These are phyloP conservation scores for Athripsodes cinereus DNA, from an alignment of 2,888 invertebrate genomes.

Conservation along the genomic window DNA sequence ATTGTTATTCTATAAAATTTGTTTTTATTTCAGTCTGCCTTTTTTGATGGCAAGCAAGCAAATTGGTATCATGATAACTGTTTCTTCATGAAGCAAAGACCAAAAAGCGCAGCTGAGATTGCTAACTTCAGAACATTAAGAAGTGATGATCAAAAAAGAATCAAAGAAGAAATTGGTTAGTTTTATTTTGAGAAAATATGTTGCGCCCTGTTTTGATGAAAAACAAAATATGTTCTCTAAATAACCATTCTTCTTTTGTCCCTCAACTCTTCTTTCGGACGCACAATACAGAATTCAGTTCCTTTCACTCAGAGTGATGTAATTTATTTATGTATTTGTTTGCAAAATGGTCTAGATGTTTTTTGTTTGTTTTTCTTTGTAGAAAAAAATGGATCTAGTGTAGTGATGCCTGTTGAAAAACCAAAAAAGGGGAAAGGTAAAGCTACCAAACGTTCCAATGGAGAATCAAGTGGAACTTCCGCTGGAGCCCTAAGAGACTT, in stretches of 20 bases:
- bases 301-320: no score
- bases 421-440: slow-evolving; percentile 51
- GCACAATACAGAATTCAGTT: no score
- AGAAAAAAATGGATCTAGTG: slow-evolving; percentile 29
- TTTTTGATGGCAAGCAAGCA: slow-evolving; percentile 80
- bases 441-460: slow-evolving; percentile 35
- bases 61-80: slow-evolving; percentile 87
- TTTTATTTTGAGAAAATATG: no score
- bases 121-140: slow-evolving; percentile 72
- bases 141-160: slow-evolving; percentile 76
- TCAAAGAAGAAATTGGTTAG: slow-evolving; percentile 63
- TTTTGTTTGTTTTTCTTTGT: neutral
- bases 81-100: slow-evolving; percentile 78
- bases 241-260: no score
- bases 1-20: neutral
- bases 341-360: neutral
- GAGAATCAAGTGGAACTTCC: slow-evolving; percentile 33
- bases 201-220: no score
- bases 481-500: slow-evolving; percentile 57
- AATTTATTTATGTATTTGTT: neutral
- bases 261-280: no score
- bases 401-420: slow-evolving; percentile 45
- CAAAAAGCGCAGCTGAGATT: slow-evolving; percentile 69
- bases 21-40: slow-evolving; percentile 62
- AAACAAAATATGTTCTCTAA: no score